A percentile compares a stretch with the other conserved stretches of the same genome.
These are phyloP conservation scores for Deilephila elpenor DNA, from an alignment of 2,888 invertebrate genomes.

Conservation along the genomic window DNA sequence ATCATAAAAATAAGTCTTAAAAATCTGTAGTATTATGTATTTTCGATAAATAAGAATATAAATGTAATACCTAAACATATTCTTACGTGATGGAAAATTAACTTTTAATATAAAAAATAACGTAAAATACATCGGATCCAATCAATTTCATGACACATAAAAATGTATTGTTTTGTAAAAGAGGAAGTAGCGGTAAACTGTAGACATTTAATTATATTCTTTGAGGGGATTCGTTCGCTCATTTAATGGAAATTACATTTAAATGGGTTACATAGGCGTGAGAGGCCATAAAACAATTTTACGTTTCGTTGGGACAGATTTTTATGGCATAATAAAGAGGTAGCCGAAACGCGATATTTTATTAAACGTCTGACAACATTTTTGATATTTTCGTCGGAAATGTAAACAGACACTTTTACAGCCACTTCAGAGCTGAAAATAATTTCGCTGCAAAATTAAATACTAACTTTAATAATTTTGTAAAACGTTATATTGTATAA, in stretches of 20 bases:
- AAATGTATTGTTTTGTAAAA: slow-evolving; percentile 1
- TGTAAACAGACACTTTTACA: slow-evolving; percentile 18
- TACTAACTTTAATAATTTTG: slow-evolving; percentile 7
- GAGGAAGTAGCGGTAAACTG: neutral
- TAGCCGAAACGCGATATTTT: slow-evolving; percentile 37
- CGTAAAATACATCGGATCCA: neutral
- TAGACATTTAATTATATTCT: slow-evolving; percentile 17
- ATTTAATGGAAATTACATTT: slow-evolving; percentile 48
- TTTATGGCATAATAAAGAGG: slow-evolving; percentile 52
- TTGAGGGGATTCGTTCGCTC: slow-evolving; percentile 27
- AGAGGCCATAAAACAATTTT: slow-evolving; percentile 64
- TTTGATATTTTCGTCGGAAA: slow-evolving; percentile 26
- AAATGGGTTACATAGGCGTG: slow-evolving; percentile 47
- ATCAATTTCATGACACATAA: neutral
- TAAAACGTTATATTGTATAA: neutral
- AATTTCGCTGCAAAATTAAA: slow-evolving; percentile 3
- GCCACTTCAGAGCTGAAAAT: slow-evolving; percentile 12
- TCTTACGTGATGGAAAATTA: too few species aligned
- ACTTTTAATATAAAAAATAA: too few species aligned
- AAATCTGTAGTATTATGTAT: too few species aligned
- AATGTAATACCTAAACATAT: too few species aligned
- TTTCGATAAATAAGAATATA: too few species aligned
- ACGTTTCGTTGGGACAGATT: slow-evolving; percentile 58
- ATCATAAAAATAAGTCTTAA: too few species aligned
- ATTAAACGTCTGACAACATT: slow-evolving; percentile 41